Evolutionary conservation across 2,797 vertebrate genomes (phyloP).

Genomic region (Bradypodion pumilum): DNA sequence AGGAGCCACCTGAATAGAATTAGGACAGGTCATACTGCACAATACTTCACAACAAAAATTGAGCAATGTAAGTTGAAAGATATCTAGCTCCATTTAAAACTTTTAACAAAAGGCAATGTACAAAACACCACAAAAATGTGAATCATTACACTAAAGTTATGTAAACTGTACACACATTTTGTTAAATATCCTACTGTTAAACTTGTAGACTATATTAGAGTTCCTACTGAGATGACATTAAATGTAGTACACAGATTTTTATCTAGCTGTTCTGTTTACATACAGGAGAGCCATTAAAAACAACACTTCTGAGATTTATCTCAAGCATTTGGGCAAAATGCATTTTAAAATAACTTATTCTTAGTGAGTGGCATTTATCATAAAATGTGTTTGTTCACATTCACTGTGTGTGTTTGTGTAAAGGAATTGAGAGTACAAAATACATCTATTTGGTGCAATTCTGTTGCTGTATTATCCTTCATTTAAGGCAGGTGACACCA

Average conservation of each 20-base stretch:
- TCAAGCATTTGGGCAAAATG: constrained; percentile 41
- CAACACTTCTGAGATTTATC: constrained; percentile 28
- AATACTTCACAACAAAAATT: neutral
- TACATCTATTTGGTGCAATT: neutral
- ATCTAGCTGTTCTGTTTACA: constrained; percentile 54
- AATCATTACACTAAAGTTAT: constrained; percentile 25
- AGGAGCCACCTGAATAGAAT: no score
- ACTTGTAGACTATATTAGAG: neutral
- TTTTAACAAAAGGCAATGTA: neutral
- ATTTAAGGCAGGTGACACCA: no score
- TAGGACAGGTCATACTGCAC: no score
- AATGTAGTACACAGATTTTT: constrained; percentile 38
- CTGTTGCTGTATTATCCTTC: no score
- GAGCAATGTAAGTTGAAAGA: neutral
- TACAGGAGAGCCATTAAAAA: constrained; percentile 35
- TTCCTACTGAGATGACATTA: constrained; percentile 44
- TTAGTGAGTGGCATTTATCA: constrained; percentile 37
- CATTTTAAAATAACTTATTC: constrained; percentile 53
- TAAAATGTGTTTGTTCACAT: constrained; percentile 28
- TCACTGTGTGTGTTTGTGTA: constrained; percentile 1
- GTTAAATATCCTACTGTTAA: constrained; percentile 17
- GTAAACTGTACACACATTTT: constrained; percentile 11
- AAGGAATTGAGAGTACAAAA: constrained; percentile 31
- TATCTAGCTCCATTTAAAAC: constrained; percentile 20
- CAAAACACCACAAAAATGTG: neutral